Conservation (phyloP, 2,113 vertebrate species). For the Pelmatolapia mariae region DNA sequence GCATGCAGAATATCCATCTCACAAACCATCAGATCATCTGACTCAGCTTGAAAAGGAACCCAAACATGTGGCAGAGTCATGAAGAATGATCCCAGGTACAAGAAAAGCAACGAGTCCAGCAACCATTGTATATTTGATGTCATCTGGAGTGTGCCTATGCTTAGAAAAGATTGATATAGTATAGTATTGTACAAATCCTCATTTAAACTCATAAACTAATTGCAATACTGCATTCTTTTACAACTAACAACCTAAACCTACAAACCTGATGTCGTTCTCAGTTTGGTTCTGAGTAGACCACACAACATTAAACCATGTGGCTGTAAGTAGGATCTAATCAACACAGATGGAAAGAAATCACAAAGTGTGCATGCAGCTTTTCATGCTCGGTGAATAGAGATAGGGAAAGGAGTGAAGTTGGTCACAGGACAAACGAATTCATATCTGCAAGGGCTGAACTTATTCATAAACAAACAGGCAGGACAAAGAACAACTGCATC, state of each 20-base stretch:
- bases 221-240: not conserved
- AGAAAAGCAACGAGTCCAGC: not conserved
- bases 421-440: not conserved
- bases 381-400: not conserved
- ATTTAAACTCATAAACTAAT: not conserved
- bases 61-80: not conserved
- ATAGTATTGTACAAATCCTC: not conserved
- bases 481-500: not conserved
- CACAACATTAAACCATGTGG: not conserved
- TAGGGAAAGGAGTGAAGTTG: not conserved
- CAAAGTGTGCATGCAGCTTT: not conserved
- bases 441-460: not conserved
- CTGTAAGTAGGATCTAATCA: slow-evolving; percentile 13
- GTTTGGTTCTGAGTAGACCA: not conserved
- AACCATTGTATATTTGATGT: not conserved
- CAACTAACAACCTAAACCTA: not conserved
- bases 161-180: not conserved
- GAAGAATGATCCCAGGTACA: not conserved
- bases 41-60: not conserved
- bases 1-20: not conserved
- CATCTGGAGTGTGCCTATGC: not conserved
- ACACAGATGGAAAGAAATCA: slow-evolving; percentile 21
- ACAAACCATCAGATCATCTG: not conserved
- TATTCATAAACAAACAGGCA: slow-evolving; percentile 14
- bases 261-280: not conserved